These are phyloP conservation scores for Falco cherrug DNA, from an alignment of 2,797 vertebrate species.

Conservation along the genomic window DNA sequence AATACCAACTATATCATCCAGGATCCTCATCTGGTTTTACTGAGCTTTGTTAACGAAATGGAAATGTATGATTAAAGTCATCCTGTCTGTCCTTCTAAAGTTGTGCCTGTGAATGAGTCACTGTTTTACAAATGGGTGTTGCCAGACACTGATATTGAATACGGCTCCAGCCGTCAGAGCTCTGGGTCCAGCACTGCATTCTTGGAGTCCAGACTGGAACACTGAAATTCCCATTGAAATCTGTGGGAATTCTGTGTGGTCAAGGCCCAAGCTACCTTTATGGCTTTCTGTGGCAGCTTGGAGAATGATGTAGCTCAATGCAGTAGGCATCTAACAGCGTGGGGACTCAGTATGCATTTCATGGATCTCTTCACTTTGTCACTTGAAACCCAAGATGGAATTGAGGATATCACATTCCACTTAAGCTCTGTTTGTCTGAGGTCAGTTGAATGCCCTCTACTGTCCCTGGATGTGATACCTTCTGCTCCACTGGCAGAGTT, in stretches of 20 bases:
- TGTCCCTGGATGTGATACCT: slow-evolving; percentile 21
- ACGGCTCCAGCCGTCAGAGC: slow-evolving; percentile 56
- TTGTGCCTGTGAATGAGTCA: slow-evolving; percentile 62
- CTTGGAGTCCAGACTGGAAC: slow-evolving; percentile 43
- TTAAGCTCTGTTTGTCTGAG: slow-evolving; percentile 51
- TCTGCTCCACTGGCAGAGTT: slow-evolving; percentile 5
- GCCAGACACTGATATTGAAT: slow-evolving; percentile 61
- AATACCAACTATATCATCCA: slow-evolving; percentile 56
- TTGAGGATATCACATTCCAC: slow-evolving; percentile 51
- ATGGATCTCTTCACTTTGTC: slow-evolving; percentile 40
- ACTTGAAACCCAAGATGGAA: slow-evolving; percentile 19
- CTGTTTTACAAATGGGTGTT: slow-evolving; percentile 66
- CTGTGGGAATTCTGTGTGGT: slow-evolving; percentile 52
- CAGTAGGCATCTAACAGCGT: background rate
- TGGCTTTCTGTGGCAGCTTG: background rate
- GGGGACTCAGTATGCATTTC: slow-evolving; percentile 3
- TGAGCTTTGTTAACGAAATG: slow-evolving; percentile 62
- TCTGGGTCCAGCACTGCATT: slow-evolving; percentile 41
- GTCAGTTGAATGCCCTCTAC: slow-evolving; percentile 32
- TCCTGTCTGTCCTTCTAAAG: slow-evolving; percentile 64
- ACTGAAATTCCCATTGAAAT: slow-evolving; percentile 59
- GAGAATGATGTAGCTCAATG: background rate
- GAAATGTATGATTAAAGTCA: slow-evolving; percentile 69
- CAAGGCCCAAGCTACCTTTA: slow-evolving; percentile 51
- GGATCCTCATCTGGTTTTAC: slow-evolving; percentile 59